Conservation (phyloP, 2,113 vertebrate species). For the Bettongia penicillata region DNA sequence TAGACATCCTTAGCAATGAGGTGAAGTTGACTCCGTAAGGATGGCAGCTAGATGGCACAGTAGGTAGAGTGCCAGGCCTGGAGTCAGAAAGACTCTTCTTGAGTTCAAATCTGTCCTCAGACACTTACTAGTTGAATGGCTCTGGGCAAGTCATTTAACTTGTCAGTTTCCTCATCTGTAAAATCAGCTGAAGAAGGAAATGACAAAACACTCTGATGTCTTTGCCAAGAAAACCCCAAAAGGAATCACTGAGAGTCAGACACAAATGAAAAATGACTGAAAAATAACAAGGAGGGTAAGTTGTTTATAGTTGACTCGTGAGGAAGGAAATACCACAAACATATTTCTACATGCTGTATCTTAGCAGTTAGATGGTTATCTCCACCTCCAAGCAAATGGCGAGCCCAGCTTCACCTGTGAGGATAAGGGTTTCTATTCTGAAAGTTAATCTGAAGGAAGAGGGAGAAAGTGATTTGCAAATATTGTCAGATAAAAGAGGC, state of each 20-base stretch:
- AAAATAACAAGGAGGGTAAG: neutral
- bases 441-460: neutral
- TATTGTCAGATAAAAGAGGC: neutral
- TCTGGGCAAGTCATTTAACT: neutral
- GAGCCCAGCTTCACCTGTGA: neutral
- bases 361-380: neutral
- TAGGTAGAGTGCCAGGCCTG: too few species aligned
- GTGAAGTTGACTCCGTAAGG: neutral
- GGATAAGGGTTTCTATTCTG: neutral
- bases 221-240: neutral
- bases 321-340: neutral
- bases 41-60: neutral
- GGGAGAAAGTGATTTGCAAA: slow-evolving; percentile 15
- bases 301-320: neutral
- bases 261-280: neutral
- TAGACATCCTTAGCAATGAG: neutral
- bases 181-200: neutral
- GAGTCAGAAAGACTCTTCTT: neutral
- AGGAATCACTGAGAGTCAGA: neutral
- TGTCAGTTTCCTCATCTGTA: neutral
- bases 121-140: neutral
- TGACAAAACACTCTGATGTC: neutral
- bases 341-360: neutral
- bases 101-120: neutral
- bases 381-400: neutral